A percentile compares a stretch with the other conserved stretches of the same genome.
phyloP scores from a whole-genome alignment of 2,888 invertebrate genomes.

The Lasius fuliginosus region DNA sequence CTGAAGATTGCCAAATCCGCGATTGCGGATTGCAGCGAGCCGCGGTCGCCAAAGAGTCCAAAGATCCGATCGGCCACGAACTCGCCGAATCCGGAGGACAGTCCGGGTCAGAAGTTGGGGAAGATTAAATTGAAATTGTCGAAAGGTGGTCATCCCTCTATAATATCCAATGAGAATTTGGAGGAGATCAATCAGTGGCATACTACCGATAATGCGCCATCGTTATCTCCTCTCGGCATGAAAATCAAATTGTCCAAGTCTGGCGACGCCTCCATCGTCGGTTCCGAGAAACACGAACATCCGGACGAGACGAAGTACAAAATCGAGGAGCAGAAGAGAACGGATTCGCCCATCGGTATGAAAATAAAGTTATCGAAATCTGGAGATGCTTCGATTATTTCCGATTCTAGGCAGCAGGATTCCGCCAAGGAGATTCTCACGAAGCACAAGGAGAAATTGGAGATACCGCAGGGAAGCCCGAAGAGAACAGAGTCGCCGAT shows the following conservation, averaged over 20 bases:
- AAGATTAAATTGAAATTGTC: conserved; percentile 88
- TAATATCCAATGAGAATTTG: conserved; percentile 82
- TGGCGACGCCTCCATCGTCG: conserved; percentile 79
- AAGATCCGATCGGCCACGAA: conserved; percentile 84
- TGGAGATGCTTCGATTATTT: conserved; percentile 76
- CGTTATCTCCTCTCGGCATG: conserved; percentile 82
- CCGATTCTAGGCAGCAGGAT: conserved; percentile 63
- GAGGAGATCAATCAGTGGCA: conserved; percentile 83
- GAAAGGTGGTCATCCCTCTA: conserved; percentile 86
- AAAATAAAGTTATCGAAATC: conserved; percentile 77
- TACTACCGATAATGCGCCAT: conserved; percentile 78
- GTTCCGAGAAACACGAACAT: conserved; percentile 75
- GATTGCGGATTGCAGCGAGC: conserved; percentile 83
- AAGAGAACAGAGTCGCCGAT: conserved; percentile 78
- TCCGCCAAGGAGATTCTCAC: conserved; percentile 69
- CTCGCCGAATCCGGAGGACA: conserved; percentile 85
- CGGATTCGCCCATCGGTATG: conserved; percentile 79
- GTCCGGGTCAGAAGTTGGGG: conserved; percentile 86
- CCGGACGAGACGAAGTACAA: conserved; percentile 75
- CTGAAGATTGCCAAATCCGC: conserved; percentile 85
- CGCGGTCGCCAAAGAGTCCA: conserved; percentile 84
- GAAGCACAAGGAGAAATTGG: conserved; percentile 73
- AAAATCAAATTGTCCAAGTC: conserved; percentile 81
- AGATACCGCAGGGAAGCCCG: conserved; percentile 69
- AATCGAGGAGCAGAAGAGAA: conserved; percentile 73